phyloP scores from a whole-genome alignment of 2,888 invertebrate genomes.

The Limnephilus lunatus region DNA sequence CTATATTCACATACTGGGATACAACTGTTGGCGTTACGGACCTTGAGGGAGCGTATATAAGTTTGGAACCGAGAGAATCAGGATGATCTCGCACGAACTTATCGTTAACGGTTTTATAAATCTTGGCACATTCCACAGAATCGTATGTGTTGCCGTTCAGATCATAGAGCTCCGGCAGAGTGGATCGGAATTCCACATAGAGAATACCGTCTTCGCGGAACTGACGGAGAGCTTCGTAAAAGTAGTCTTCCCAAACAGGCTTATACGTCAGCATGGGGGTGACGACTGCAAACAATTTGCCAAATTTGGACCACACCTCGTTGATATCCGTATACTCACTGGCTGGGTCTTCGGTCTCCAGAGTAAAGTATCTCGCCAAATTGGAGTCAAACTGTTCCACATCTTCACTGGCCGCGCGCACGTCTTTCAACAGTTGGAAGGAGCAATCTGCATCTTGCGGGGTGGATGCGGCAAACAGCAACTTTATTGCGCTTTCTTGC shows the following conservation, averaged over 20 bases:
- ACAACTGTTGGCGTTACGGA: conserved; percentile 72
- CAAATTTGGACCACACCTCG: conserved; percentile 80
- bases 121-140: conserved; percentile 77
- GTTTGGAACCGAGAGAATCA: conserved; percentile 82
- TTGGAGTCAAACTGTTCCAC: conserved; percentile 75
- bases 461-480: conserved; percentile 70
- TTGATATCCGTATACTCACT: conserved; percentile 75
- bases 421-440: conserved; percentile 76
- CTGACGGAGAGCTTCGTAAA: conserved; percentile 80
- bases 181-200: conserved; percentile 83
- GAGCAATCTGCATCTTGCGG: conserved; percentile 68
- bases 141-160: conserved; percentile 79
- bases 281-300: conserved; percentile 77
- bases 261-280: conserved; percentile 78
- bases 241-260: conserved; percentile 82
- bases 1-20: conserved; percentile 73
- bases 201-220: conserved; percentile 83
- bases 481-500: conserved; percentile 68
- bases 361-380: conserved; percentile 76
- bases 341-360: conserved; percentile 76
- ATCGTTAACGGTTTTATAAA: conserved; percentile 78
- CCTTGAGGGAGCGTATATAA: conserved; percentile 83
- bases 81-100: conserved; percentile 79
- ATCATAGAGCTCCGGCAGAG: conserved; percentile 81
- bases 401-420: conserved; percentile 71